Percentiles rank a stretch among this genome's conserved stretches.
Evolutionary conservation across 2,797 vertebrate species (phyloP).

Genomic region (Nannoperca obscura): DNA sequence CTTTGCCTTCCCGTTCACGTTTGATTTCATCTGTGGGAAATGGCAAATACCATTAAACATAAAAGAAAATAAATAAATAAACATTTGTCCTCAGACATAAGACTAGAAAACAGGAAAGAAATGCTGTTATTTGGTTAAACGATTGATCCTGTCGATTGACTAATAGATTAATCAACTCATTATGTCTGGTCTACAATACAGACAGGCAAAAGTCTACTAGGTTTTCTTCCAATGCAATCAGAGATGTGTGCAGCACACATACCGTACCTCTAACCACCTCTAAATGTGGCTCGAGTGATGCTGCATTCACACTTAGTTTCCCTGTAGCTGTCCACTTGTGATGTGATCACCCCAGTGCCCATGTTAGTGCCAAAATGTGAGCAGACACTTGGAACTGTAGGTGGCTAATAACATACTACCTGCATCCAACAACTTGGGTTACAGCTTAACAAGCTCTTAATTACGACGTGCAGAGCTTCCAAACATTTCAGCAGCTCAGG

Average conservation of each 20-base stretch:
- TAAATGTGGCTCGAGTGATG: not conserved
- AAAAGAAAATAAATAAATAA: slow-evolving; percentile 5
- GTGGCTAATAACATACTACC: slow-evolving; percentile 63
- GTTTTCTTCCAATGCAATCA: not conserved
- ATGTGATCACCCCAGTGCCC: slow-evolving; percentile 9
- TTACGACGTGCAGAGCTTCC: slow-evolving; percentile 69
- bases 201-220: not conserved
- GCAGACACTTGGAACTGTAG: slow-evolving; percentile 42
- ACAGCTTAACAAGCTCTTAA: slow-evolving; percentile 77
- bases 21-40: slow-evolving; percentile 38
- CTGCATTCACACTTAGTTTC: slow-evolving; percentile 19
- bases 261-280: not conserved
- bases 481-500: slow-evolving; percentile 75
- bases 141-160: not conserved
- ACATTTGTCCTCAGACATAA: slow-evolving; percentile 1
- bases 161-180: not conserved
- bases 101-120: not conserved
- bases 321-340: slow-evolving; percentile 37
- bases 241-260: not conserved
- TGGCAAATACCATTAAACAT: slow-evolving; percentile 14
- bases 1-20: slow-evolving; percentile 44
- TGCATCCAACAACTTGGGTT: slow-evolving; percentile 64
- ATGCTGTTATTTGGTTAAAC: not conserved
- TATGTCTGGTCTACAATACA: not conserved
- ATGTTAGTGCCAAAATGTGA: slow-evolving; percentile 44